Conservation (phyloP, 2,797 vertebrate species). For the Psittacula echo region DNA sequence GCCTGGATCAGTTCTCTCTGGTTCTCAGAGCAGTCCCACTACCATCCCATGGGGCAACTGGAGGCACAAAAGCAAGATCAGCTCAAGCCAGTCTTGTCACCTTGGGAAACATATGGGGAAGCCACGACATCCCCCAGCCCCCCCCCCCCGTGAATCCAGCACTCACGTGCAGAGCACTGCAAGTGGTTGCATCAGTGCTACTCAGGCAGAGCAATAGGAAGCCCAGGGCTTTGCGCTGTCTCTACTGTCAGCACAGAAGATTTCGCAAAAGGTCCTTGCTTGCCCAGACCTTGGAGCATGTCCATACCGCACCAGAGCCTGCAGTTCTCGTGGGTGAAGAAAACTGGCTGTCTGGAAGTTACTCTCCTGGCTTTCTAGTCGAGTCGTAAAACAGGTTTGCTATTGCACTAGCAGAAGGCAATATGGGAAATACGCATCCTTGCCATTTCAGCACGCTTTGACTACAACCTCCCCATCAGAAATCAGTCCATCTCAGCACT, state of each 20-base stretch:
- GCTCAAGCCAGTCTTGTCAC: not conserved
- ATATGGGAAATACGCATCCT: fast-evolving
- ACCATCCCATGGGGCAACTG: fast-evolving
- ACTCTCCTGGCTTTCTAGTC: not conserved
- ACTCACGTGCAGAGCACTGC: not conserved
- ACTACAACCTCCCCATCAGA: not conserved
- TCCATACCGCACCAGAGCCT: fast-evolving
- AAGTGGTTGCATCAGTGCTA: fast-evolving
- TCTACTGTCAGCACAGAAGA: not conserved
- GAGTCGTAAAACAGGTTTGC: not conserved
- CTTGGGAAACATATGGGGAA: not conserved
- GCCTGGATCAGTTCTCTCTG: not conserved
- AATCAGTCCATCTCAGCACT: not conserved
- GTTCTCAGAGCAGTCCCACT: not conserved
- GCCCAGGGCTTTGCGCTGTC: not conserved
- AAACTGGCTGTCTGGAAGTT: not conserved
- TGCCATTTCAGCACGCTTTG: not conserved
- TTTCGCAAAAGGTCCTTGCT: not conserved
- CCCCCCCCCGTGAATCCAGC: not conserved
- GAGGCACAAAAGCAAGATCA: not conserved
- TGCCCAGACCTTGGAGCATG: not conserved
- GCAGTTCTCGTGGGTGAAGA: not conserved
- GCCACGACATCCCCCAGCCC: too few relatives aligned
- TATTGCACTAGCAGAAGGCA: not conserved
- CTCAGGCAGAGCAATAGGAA: fast-evolving